Conservation (phyloP, 2,888 invertebrate genomes). For the Ephialtes manifestator region DNA sequence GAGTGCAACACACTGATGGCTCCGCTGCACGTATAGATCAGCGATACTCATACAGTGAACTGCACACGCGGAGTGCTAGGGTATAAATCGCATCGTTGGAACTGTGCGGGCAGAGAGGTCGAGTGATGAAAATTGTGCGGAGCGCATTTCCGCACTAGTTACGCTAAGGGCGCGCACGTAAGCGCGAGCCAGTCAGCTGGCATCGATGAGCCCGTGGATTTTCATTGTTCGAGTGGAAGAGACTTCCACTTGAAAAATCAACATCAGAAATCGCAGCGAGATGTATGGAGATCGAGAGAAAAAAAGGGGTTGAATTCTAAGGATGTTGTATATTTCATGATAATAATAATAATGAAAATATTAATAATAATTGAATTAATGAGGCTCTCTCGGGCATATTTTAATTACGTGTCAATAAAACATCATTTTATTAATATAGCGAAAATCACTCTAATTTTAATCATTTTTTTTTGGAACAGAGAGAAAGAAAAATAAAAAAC, state of each 20-base stretch:
- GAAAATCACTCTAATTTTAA: neutral
- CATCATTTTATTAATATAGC: neutral
- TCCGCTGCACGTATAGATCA: neutral
- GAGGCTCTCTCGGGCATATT: neutral
- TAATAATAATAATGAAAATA: neutral
- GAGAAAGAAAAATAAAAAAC: too few species aligned
- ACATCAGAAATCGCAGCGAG: slow-evolving; percentile 6
- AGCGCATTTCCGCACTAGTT: slow-evolving; percentile 54
- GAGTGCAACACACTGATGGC: slow-evolving; percentile 17
- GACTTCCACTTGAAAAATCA: slow-evolving; percentile 9
- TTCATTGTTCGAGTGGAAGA: slow-evolving; percentile 22
- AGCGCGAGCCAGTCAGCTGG: neutral
- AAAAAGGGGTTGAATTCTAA: neutral
- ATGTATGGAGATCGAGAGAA: neutral
- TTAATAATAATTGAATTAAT: neutral
- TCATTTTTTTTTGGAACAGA: too few species aligned
- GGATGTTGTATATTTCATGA: neutral
- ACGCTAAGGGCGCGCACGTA: slow-evolving; percentile 11
- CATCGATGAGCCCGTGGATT: slow-evolving; percentile 38
- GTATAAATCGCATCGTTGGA: slow-evolving; percentile 5
- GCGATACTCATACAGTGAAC: neutral
- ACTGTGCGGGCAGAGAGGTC: neutral
- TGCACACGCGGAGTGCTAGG: neutral
- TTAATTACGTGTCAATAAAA: neutral
- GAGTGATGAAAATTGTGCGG: slow-evolving; percentile 40